Conservation (phyloP, 2,888 invertebrate genomes). For the Polymixis lichenea region DNA sequence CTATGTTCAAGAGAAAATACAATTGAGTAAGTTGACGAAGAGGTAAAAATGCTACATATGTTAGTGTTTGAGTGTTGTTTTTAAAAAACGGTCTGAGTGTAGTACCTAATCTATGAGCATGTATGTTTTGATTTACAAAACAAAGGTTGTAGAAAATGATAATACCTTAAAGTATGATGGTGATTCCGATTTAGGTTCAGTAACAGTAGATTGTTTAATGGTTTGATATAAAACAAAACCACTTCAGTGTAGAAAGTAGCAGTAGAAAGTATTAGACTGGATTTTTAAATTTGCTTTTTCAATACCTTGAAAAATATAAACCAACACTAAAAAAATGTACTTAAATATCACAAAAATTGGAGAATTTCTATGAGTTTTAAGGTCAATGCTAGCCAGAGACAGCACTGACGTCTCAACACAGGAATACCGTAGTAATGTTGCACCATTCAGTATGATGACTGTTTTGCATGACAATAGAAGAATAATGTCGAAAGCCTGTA, state of each 20-base stretch:
- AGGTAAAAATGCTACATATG: conserved; percentile 4
- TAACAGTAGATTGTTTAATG: background rate
- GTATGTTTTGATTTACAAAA: background rate
- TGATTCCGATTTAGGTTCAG: background rate
- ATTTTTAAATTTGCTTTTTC: too few species aligned
- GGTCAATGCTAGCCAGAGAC: too few species aligned
- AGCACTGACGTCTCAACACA: too few species aligned
- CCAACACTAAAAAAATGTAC: too few species aligned
- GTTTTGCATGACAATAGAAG: too few species aligned
- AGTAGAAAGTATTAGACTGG: background rate
- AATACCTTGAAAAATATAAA: too few species aligned
- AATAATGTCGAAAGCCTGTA: too few species aligned
- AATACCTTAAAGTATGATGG: background rate
- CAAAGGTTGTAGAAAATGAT: background rate
- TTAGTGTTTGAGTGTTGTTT: too few species aligned
- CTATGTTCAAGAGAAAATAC: conserved; percentile 81
- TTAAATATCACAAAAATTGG: too few species aligned
- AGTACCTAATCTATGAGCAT: background rate
- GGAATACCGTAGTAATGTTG: too few species aligned
- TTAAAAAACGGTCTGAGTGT: background rate
- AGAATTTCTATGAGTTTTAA: too few species aligned
- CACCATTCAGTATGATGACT: too few species aligned
- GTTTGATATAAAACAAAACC: background rate
- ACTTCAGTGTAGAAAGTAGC: background rate
- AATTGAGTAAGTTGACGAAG: conserved; percentile 80